A percentile compares a stretch with the other conserved stretches of the same genome.
Conservation (phyloP, 2,888 invertebrate genomes). For the Fragum whitleyi region DNA sequence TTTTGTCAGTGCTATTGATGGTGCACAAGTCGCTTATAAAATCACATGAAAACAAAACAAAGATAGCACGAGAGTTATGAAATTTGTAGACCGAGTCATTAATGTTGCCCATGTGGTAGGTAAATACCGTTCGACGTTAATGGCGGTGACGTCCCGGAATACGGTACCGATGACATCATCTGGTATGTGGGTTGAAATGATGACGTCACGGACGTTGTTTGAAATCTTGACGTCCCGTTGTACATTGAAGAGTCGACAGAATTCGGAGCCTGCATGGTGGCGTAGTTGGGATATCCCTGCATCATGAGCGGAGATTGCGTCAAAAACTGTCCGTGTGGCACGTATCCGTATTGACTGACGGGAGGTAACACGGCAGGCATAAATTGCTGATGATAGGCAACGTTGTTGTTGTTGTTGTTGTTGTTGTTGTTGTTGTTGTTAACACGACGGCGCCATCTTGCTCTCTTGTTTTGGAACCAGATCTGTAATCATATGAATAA, state of each 20-base stretch:
- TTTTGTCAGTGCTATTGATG: too few relatives aligned
- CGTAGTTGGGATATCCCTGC: conserved; percentile 54
- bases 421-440: conserved; percentile 1
- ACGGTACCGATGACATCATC: neutral
- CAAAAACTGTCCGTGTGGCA: conserved; percentile 56
- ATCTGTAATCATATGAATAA: too few relatives aligned
- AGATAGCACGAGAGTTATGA: too few relatives aligned
- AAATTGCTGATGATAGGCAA: neutral
- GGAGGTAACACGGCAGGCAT: conserved; percentile 68
- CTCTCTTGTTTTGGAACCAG: conserved; percentile 77
- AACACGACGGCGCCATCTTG: conserved; percentile 72
- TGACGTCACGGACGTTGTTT: neutral
- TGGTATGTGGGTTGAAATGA: neutral
- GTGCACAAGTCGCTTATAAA: too few relatives aligned
- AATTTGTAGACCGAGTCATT: too few relatives aligned
- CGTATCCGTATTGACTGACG: conserved; percentile 64
- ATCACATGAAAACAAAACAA: too few relatives aligned
- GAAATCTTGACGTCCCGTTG: neutral
- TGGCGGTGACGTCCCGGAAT: neutral
- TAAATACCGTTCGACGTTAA: neutral
- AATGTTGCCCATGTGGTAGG: too few relatives aligned
- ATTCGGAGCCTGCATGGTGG: neutral
- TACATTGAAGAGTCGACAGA: neutral
- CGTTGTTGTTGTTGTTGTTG: neutral
- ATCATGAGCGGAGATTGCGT: conserved; percentile 55